Evolutionary conservation across 2,113 vertebrate genomes (phyloP), one percentile per base, ranked within the genome.

Genomic region (Hypomesus transpacificus): DNA sequence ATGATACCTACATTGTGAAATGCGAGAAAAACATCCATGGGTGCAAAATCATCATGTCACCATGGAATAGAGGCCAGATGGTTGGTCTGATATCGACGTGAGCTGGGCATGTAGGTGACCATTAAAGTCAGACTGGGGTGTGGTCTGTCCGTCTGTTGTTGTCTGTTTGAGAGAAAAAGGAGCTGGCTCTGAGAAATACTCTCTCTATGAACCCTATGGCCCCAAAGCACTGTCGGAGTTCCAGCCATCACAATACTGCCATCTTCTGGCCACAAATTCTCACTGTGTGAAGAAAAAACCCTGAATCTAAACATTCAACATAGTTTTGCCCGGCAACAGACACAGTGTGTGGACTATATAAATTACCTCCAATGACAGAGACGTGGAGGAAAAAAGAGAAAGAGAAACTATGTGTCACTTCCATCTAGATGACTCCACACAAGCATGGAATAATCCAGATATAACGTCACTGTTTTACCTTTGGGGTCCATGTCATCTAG

Each of bases 311-410:
- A 11, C 5, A 39, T 54, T 39, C 8, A 66, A 66, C 54, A 75
- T 75, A 31, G 28, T 20, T 75, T 73, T 80, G 70, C 80, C 78
- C 74, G 81, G 82, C 80, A 84, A 81, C 81, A 84, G 75, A 9
- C 28, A 20, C 61, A 78, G 31, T 57, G 64, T 14, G 66, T 16
- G 21, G 52, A 59, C 63, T 77, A 70, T 73, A 79, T 76, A 76
- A 79, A 72, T 68, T 76, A 21, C n/a, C 50, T 66, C 58, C 62
- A 39, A 46, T 2, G 26, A 50, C 53, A 31, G 60, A 67, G 24
- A 39, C 31, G 34, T 46, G 59, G 16, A 46, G 59, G 60, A 28
- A 31, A 66, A 68, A 58, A 34, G 21, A n/a, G 24, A 66, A 39
- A 20, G 1, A 16, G 1, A 22, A 68, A 52, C n/a, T 28, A 20